A percentile compares a stretch with the other conserved stretches of the same genome.
Evolutionary conservation across 2,888 invertebrate genomes (phyloP).

Genomic region (Andrena bucephala): DNA sequence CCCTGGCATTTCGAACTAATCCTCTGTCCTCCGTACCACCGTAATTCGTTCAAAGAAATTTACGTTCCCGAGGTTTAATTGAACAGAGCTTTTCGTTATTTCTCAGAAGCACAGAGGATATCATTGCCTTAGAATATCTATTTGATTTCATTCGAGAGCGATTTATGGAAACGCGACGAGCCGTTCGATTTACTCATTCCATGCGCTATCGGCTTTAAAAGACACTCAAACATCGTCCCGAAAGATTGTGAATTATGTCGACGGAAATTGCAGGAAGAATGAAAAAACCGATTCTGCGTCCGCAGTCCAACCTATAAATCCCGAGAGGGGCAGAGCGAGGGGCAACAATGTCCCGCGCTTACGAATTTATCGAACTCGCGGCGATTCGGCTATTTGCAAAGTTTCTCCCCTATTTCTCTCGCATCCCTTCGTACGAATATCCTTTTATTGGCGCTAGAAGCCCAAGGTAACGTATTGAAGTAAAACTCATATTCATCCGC

Average conservation of each 20-base stretch:
- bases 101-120: neutral
- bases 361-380: conserved; percentile 25
- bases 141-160: neutral
- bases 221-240: conserved; percentile 54
- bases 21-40: neutral
- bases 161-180: neutral
- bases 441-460: neutral
- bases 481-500: neutral
- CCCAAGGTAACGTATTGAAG: neutral
- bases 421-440: neutral
- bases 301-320: conserved; percentile 54
- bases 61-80: neutral
- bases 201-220: conserved; percentile 57
- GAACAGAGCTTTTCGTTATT: too few species aligned
- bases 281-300: conserved; percentile 62
- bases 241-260: conserved; percentile 60
- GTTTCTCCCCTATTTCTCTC: neutral
- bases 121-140: neutral
- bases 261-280: conserved; percentile 71
- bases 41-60: neutral
- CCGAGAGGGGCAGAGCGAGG: conserved; percentile 21
- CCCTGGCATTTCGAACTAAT: neutral
- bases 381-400: conserved; percentile 8
- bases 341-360: conserved; percentile 26
- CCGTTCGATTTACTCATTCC: neutral